A percentile compares a stretch with the other conserved stretches of the same genome.
These are phyloP conservation scores for Xiphias gladius DNA, from an alignment of 2,113 vertebrate species.

Conservation along the genomic window DNA sequence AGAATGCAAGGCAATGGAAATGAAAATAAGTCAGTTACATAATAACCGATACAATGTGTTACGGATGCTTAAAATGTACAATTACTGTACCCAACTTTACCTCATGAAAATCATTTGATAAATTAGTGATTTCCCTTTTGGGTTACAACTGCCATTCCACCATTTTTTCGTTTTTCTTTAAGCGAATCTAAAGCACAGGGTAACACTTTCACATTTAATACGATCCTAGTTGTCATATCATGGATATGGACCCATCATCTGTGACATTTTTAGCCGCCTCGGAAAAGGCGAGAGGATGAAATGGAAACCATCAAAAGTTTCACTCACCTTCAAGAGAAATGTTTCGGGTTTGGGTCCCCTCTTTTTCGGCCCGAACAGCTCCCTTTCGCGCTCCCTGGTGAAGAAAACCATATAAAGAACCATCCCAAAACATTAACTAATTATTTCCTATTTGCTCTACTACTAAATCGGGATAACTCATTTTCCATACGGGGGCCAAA, in stretches of 20 bases:
- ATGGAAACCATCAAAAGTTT: not conserved
- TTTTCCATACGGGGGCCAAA: not conserved
- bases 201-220: not conserved
- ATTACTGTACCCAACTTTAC: too few species aligned
- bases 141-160: too few species aligned
- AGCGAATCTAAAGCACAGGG: not conserved
- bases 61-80: not conserved
- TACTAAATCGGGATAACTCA: not conserved
- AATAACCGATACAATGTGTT: not conserved
- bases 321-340: conserved; percentile 93
- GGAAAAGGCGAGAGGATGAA: not conserved
- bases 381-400: conserved; percentile 93
- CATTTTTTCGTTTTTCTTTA: not conserved
- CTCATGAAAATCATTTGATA: not conserved
- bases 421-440: not conserved
- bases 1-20: not conserved
- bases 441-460: not conserved
- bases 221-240: not conserved
- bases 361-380: conserved; percentile 96
- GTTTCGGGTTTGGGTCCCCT: conserved; percentile 98
- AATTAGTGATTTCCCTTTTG: not conserved
- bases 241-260: conserved; percentile 1
- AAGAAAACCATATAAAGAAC: not conserved
- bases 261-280: not conserved
- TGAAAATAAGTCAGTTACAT: not conserved